Conservation (phyloP, 2,797 vertebrate genomes). For the Scolopax rusticola region DNA sequence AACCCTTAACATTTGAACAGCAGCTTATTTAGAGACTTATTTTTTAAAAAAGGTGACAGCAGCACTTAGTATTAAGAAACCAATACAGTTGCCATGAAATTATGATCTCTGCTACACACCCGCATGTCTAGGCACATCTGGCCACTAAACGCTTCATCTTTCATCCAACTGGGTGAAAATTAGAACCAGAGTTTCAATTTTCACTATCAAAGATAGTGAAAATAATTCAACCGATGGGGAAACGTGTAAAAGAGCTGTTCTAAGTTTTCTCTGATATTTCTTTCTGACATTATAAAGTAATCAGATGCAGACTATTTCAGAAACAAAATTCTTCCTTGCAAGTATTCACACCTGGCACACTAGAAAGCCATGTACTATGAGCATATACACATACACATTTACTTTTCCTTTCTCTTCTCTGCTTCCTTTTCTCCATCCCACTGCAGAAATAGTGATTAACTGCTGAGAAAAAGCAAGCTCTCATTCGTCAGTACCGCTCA, state of each 20-base stretch:
- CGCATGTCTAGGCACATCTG: neutral
- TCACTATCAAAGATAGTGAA: neutral
- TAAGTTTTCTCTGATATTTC: neutral
- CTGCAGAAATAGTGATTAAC: neutral
- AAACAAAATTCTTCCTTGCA: neutral
- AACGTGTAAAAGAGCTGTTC: neutral
- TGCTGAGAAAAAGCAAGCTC: neutral
- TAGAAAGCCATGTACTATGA: neutral
- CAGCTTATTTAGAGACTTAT: neutral
- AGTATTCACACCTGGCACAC: neutral
- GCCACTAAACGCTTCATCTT: neutral
- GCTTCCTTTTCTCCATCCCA: neutral
- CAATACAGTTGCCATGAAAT: neutral
- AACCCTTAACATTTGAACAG: neutral
- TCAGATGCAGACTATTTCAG: neutral
- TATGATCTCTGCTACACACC: neutral
- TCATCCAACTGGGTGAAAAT: neutral
- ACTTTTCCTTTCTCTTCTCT: neutral
- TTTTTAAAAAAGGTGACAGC: neutral
- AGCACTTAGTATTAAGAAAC: neutral
- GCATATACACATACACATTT: neutral
- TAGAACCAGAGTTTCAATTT: neutral
- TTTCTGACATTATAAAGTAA: neutral
- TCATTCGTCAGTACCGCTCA: neutral
- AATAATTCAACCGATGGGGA: neutral